Conservation (phyloP, 2,797 vertebrate genomes). For the Podarcis siculus region DNA sequence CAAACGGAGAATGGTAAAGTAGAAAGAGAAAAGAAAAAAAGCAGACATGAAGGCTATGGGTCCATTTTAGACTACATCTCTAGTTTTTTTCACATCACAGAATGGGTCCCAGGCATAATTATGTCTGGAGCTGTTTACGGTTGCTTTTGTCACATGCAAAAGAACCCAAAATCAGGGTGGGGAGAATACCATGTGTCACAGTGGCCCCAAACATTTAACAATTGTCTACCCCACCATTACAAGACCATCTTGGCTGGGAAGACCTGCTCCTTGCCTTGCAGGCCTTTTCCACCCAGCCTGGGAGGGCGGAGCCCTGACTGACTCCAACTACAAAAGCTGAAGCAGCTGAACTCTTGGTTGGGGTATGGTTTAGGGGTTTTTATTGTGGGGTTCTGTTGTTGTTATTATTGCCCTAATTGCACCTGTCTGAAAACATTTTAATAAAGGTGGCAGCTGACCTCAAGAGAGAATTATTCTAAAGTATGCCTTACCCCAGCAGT, state of each 20-base stretch:
- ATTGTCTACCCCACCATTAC: not conserved
- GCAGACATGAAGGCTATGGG: not conserved
- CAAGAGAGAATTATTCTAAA: not conserved
- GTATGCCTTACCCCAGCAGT: constrained; percentile 82
- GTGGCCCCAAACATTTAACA: not conserved
- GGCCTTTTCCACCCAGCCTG: too few relatives aligned
- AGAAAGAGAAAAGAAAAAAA: not conserved
- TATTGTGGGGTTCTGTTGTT: too few relatives aligned
- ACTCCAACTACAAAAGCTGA: too few relatives aligned
- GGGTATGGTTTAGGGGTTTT: too few relatives aligned
- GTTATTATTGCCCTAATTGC: not conserved
- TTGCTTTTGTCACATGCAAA: not conserved
- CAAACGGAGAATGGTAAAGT: too few relatives aligned
- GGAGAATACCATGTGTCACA: not conserved
- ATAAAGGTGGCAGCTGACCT: not conserved
- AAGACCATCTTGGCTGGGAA: too few relatives aligned
- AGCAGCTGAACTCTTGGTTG: too few relatives aligned
- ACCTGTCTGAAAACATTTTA: not conserved
- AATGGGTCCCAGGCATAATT: not conserved
- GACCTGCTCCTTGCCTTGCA: too few relatives aligned
- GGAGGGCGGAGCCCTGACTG: too few relatives aligned
- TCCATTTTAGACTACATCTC: not conserved
- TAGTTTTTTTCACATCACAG: not conserved
- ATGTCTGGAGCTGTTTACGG: not conserved
- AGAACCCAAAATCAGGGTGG: not conserved